phyloP scores from a whole-genome alignment of 2,888 invertebrate species.

The Agriotes lineatus region DNA sequence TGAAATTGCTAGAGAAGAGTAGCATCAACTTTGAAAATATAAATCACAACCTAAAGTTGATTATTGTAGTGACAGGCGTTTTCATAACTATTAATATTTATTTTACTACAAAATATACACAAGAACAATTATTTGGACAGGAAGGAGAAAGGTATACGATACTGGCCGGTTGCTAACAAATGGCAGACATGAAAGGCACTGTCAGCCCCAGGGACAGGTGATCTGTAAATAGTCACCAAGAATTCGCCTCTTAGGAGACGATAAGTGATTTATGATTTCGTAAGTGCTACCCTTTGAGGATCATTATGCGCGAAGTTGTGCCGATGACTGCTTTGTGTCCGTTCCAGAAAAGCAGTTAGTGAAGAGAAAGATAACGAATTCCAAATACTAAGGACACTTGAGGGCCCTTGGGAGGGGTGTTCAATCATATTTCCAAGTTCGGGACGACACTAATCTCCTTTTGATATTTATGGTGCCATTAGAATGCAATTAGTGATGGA shows the following conservation, averaged over 20 bases:
- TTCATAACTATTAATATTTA: too few species aligned
- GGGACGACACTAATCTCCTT: slow-evolving; percentile 18
- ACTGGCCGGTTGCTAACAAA: too few species aligned
- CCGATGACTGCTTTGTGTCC: background rate
- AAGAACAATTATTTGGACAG: too few species aligned
- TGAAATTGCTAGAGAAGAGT: too few species aligned
- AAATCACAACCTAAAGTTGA: too few species aligned
- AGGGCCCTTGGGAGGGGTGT: slow-evolving; percentile 15
- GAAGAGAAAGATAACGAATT: slow-evolving; percentile 21
- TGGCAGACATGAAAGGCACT: background rate
- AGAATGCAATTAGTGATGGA: slow-evolving; percentile 31
- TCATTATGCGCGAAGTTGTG: slow-evolving; percentile 2
- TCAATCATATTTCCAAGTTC: slow-evolving; percentile 29
- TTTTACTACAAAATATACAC: too few species aligned
- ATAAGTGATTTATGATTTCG: slow-evolving; percentile 28
- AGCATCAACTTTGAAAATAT: too few species aligned
- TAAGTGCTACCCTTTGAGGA: slow-evolving; percentile 17
- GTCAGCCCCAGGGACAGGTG: background rate
- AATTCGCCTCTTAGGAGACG: background rate
- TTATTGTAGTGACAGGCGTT: too few species aligned
- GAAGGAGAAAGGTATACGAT: too few species aligned
- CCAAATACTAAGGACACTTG: slow-evolving; percentile 1
- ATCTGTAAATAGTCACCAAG: background rate
- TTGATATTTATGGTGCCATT: slow-evolving; percentile 32
- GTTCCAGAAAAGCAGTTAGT: background rate